Conservation (phyloP, 2,888 invertebrate genomes). For the Seladonia tumulorum region DNA sequence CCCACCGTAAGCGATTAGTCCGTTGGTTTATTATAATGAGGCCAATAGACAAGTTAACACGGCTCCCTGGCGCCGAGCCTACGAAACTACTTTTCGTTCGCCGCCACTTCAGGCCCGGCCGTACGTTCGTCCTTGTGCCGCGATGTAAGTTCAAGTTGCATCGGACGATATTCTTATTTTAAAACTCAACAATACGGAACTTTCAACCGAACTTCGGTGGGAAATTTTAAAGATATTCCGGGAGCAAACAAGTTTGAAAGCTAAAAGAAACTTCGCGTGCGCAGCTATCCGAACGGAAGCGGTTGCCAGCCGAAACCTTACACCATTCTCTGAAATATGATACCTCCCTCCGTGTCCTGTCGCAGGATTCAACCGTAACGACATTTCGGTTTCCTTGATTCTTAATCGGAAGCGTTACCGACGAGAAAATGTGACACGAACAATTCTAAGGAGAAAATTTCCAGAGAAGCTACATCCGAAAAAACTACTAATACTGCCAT, state of each 20-base stretch:
- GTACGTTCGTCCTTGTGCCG: conserved; percentile 32
- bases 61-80: conserved; percentile 77
- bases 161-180: conserved; percentile 47
- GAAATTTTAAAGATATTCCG: conserved; percentile 38
- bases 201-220: conserved; percentile 2
- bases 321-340: conserved; percentile 26
- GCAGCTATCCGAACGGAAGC: conserved; percentile 25
- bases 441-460: too few species aligned
- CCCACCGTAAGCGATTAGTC: conserved; percentile 62
- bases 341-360: conserved; percentile 8
- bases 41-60: conserved; percentile 73
- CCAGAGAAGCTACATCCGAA: neutral
- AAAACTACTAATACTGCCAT: too few species aligned
- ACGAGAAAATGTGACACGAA: neutral
- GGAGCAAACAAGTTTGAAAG: conserved; percentile 38
- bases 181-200: conserved; percentile 41
- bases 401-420: neutral
- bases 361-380: neutral
- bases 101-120: conserved; percentile 23
- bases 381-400: conserved; percentile 2
- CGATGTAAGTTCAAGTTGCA: conserved; percentile 30
- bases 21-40: conserved; percentile 77
- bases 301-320: conserved; percentile 32
- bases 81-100: conserved; percentile 68
- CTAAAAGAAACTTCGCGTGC: conserved; percentile 25